Evolutionary conservation across 2,888 invertebrate species (phyloP), one percentile per base, ranked within the genome.

Genomic region (Polyommatus iphigenia): DNA sequence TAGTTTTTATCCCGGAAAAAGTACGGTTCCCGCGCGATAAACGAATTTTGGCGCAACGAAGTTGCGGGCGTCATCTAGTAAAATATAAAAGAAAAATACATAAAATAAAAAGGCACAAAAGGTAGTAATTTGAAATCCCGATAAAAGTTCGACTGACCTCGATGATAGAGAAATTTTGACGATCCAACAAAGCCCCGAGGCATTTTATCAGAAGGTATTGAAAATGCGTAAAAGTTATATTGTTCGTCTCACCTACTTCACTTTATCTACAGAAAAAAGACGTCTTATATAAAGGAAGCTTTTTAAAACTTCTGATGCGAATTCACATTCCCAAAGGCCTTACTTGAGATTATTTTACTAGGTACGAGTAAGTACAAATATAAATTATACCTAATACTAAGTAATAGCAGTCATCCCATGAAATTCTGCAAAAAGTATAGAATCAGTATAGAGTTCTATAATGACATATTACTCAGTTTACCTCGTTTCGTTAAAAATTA

Each of bases 91-190:
- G 20, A 20, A 24, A 62, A 20, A 20, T 62, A 62, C 20, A 8
- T 59, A 24, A 54, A 3, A 62, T 67, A 8, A 29, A 67, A 32
- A 67, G 62, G 62, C 24, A 59, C 59, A 59, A 62, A 24, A 13
- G 62, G 20, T 62, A 32, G 20, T 29, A 29, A 67, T 32, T 67
- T 67, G 29, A 67, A 67, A 32, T 67, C 29, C 29, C 24, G 67
- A 67, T 67, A 67, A 67, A 67, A 32, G 29, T 67, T 15, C 29
- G 29, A 29, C 29, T 32, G 67, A 67, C 67, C 67, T 67, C 32
- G 67, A 67, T 32, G 67, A 67, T 67, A 67, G 67, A 32, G 67
- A 67, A 67, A 67, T 29, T 67, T 67, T 67, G 67, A 67, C 29
- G 67, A 67, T 67, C 67, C 15, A 29, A 15, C 18, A 15, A 24